These are phyloP conservation scores for Lumbricus terrestris DNA, from an alignment of 2,888 invertebrate genomes.

Conservation along the genomic window DNA sequence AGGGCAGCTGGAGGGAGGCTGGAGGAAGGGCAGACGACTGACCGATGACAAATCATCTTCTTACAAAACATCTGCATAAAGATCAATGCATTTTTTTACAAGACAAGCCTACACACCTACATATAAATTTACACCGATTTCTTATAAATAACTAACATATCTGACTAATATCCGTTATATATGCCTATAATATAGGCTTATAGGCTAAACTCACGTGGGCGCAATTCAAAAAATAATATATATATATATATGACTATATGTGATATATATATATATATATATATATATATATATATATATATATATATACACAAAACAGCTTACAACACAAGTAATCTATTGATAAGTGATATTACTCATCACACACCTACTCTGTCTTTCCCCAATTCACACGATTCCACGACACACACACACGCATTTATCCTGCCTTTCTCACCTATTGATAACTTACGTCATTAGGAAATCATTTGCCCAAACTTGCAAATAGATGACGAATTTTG, in stretches of 20 bases:
- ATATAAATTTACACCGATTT: too few relatives aligned
- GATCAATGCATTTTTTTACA: neutral
- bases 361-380: neutral
- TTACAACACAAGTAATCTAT: neutral
- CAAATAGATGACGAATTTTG: neutral
- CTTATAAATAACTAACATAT: neutral
- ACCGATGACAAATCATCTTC: conserved; percentile 3
- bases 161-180: neutral
- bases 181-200: too few relatives aligned
- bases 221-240: too few relatives aligned
- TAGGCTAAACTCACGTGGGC: too few relatives aligned
- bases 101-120: neutral
- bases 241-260: neutral
- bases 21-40: neutral
- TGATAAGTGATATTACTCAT: neutral
- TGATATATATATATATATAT: neutral
- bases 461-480: neutral
- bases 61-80: neutral
- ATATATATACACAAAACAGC: neutral
- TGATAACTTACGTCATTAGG: neutral
- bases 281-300: neutral
- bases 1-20: neutral
- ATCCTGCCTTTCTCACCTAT: neutral
- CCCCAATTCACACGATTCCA: neutral
- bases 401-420: neutral